These are phyloP conservation scores for Gallinago media DNA, from an alignment of 2,113 vertebrate species.

Conservation along the genomic window DNA sequence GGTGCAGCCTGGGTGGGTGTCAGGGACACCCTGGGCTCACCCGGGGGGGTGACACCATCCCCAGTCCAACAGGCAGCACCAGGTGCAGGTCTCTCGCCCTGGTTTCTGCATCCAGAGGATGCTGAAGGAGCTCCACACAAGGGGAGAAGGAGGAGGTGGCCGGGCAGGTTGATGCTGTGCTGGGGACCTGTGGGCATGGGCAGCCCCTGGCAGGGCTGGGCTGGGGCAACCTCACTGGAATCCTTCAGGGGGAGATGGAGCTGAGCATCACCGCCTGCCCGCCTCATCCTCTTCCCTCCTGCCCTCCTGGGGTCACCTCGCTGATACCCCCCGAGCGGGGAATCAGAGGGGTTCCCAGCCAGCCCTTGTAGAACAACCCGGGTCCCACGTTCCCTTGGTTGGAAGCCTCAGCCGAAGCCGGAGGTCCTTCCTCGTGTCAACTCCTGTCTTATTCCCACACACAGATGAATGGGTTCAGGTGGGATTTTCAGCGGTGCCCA, in stretches of 20 bases:
- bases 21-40: accelerated
- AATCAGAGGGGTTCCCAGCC: not conserved
- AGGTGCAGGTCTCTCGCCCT: accelerated
- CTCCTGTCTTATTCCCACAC: not conserved
- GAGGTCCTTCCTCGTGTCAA: not conserved
- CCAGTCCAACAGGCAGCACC: not conserved
- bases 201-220: too few species aligned
- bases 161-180: accelerated
- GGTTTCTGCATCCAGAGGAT: not conserved
- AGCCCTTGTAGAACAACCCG: not conserved
- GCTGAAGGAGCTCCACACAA: accelerated
- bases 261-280: not conserved
- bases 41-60: accelerated
- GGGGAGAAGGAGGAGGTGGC: not conserved
- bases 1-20: accelerated
- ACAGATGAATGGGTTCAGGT: not conserved
- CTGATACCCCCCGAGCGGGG: not conserved
- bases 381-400: not conserved
- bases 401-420: not conserved
- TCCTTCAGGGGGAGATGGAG: not conserved
- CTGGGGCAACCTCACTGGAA: not conserved
- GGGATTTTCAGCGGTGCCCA: not conserved
- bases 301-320: not conserved
- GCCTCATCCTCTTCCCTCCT: accelerated
- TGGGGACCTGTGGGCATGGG: accelerated